phyloP scores from a whole-genome alignment of 1,140 invertebrate species.

The Drosophila sucinea region DNA sequence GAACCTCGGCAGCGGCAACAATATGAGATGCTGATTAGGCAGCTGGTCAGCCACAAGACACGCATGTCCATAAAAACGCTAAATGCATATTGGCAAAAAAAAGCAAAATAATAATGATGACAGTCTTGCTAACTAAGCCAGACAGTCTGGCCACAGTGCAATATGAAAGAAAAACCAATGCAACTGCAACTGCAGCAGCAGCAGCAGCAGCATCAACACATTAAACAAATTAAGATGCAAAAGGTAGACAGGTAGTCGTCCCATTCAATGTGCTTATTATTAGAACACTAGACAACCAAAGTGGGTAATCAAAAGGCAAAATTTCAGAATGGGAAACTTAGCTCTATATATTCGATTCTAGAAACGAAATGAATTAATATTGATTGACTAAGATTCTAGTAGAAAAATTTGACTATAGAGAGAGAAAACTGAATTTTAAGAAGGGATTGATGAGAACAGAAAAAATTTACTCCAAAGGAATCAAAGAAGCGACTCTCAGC shows the following conservation, averaged over 20 bases:
- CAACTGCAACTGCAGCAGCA: slow-evolving; percentile 24
- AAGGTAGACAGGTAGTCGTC: slow-evolving; percentile 24
- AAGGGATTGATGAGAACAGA: too few species aligned
- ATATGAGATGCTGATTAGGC: slow-evolving; percentile 78
- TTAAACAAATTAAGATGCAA: slow-evolving; percentile 73
- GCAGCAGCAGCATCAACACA: slow-evolving; percentile 48
- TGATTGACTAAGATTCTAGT: too few species aligned
- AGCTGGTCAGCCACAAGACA: slow-evolving; percentile 54
- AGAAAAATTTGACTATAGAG: too few species aligned
- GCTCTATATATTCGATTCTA: too few species aligned
- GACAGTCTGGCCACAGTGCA: slow-evolving; percentile 51
- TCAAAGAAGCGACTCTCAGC: too few species aligned
- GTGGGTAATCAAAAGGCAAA: not conserved
- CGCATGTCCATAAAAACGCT: slow-evolving; percentile 76
- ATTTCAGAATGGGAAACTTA: not conserved
- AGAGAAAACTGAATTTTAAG: too few species aligned
- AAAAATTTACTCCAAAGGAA: too few species aligned
- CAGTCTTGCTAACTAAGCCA: slow-evolving; percentile 74
- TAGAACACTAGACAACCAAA: slow-evolving; percentile 40
- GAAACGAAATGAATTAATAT: too few species aligned
- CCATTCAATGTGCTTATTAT: slow-evolving; percentile 24
- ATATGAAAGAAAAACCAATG: slow-evolving; percentile 31
- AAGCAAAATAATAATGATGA: slow-evolving; percentile 72
- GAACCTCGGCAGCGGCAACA: slow-evolving; percentile 51
- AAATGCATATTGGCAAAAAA: slow-evolving; percentile 70